Percentiles rank a stretch among this genome's conserved stretches.
phyloP scores from a whole-genome alignment of 2,888 invertebrate species.

The Griposia aprilina region DNA sequence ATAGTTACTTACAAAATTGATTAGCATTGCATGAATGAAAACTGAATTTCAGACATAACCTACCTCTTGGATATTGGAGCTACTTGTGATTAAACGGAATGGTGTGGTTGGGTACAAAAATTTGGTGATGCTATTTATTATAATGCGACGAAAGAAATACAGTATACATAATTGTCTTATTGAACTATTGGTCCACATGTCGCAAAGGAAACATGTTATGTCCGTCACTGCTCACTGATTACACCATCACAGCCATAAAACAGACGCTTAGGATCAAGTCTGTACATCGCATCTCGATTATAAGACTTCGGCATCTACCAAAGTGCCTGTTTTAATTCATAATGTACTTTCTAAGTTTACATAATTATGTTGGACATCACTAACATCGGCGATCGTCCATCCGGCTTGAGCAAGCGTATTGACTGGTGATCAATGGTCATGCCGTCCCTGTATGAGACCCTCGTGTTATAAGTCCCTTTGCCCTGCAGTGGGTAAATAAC shows the following conservation, averaged over 20 bases:
- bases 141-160: neutral
- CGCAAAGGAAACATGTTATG: neutral
- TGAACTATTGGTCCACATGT: constrained; percentile 14
- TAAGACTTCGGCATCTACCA: neutral
- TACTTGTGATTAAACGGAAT: neutral
- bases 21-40: neutral
- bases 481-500: neutral
- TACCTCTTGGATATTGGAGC: neutral
- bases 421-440: neutral
- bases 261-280: neutral
- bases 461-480: no score
- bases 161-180: neutral
- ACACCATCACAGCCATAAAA: constrained; percentile 14
- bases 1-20: neutral
- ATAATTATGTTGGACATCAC: neutral
- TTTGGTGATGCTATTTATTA: neutral
- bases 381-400: neutral
- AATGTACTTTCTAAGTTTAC: neutral
- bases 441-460: no score
- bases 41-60: neutral
- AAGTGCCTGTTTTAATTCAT: neutral
- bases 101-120: no score
- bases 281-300: neutral
- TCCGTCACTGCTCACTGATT: constrained; percentile 15
- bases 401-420: neutral